Percentiles rank a stretch among this genome's conserved stretches.
These are phyloP conservation scores for Micromussa lordhowensis DNA, from an alignment of 92 coral and sea anemone genomes.

Conservation along the genomic window DNA sequence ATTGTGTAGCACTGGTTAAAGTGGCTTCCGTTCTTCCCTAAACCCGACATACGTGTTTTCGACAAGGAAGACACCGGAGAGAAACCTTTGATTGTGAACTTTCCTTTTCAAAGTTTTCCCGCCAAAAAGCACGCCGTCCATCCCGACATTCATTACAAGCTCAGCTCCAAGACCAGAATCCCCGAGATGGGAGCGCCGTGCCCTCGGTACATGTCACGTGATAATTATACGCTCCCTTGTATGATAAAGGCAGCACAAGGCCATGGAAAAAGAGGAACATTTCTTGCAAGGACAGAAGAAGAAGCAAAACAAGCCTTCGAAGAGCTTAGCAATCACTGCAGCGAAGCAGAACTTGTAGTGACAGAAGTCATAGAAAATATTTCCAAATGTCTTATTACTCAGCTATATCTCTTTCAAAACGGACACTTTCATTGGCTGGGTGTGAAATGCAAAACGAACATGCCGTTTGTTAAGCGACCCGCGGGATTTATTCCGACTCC, in stretches of 20 bases:
- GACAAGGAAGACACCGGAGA: slow-evolving; percentile 66
- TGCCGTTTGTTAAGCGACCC: slow-evolving; percentile 56
- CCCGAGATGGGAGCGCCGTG: slow-evolving; percentile 83
- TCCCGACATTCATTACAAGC: slow-evolving; percentile 82
- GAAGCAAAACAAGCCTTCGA: slow-evolving; percentile 63
- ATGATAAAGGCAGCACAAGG: slow-evolving; percentile 90
- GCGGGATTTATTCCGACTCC: slow-evolving; percentile 51
- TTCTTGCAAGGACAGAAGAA: slow-evolving; percentile 65
- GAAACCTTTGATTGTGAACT: slow-evolving; percentile 66
- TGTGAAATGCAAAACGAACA: slow-evolving; percentile 63
- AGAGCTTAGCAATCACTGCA: slow-evolving; percentile 62
- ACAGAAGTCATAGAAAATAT: slow-evolving; percentile 77
- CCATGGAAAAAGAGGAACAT: slow-evolving; percentile 79
- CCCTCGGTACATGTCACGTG: slow-evolving; percentile 80
- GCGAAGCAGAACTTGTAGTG: slow-evolving; percentile 68
- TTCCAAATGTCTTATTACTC: slow-evolving; percentile 66
- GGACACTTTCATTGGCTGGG: slow-evolving; percentile 82
- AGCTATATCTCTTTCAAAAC: slow-evolving; percentile 76
- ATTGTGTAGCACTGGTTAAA: slow-evolving; percentile 71
- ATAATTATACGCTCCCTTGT: slow-evolving; percentile 79
- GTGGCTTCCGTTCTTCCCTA: slow-evolving; percentile 78
- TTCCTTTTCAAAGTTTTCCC: slow-evolving; percentile 79
- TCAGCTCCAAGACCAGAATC: slow-evolving; percentile 76
- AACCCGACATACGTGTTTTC: slow-evolving; percentile 67
- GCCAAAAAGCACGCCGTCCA: slow-evolving; percentile 83